Evolutionary conservation across 2,888 invertebrate genomes (phyloP).

Genomic region (Hoplodrina blanda): DNA sequence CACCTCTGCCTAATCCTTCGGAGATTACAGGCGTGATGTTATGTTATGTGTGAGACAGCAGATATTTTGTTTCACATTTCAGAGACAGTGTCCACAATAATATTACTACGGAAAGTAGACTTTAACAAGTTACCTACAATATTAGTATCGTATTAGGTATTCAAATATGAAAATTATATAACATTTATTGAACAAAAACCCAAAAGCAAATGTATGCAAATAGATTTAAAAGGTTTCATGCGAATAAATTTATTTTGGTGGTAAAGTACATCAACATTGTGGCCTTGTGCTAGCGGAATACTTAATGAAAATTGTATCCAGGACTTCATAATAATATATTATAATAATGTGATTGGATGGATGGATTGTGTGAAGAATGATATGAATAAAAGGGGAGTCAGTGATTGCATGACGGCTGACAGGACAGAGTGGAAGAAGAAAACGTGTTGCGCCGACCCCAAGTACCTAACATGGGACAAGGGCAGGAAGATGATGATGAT

Average conservation of each 20-base stretch:
- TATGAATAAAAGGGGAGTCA: too few relatives aligned
- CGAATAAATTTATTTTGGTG: conserved; percentile 30
- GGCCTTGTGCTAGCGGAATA: conserved; percentile 24
- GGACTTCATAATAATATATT: not conserved
- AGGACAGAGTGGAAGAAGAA: too few relatives aligned
- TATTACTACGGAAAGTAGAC: not conserved
- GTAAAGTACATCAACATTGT: conserved; percentile 21
- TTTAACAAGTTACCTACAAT: not conserved
- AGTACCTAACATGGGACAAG: too few relatives aligned
- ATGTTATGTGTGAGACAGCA: too few relatives aligned
- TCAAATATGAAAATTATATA: conserved; percentile 19
- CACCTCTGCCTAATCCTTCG: too few relatives aligned
- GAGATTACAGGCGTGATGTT: too few relatives aligned
- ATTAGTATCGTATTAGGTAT: not conserved
- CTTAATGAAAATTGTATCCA: conserved; percentile 27
- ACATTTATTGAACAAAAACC: conserved; percentile 26
- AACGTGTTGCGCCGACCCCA: too few relatives aligned
- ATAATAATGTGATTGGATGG: not conserved
- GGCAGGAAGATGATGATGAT: too few relatives aligned
- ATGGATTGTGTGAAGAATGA: too few relatives aligned
- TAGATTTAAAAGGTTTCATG: conserved; percentile 22
- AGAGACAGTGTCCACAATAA: not conserved
- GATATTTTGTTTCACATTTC: not conserved
- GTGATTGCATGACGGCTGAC: too few relatives aligned
- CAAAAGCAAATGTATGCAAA: conserved; percentile 31